phyloP scores from a whole-genome alignment of 2,888 invertebrate genomes.

The Volucella inanis region DNA sequence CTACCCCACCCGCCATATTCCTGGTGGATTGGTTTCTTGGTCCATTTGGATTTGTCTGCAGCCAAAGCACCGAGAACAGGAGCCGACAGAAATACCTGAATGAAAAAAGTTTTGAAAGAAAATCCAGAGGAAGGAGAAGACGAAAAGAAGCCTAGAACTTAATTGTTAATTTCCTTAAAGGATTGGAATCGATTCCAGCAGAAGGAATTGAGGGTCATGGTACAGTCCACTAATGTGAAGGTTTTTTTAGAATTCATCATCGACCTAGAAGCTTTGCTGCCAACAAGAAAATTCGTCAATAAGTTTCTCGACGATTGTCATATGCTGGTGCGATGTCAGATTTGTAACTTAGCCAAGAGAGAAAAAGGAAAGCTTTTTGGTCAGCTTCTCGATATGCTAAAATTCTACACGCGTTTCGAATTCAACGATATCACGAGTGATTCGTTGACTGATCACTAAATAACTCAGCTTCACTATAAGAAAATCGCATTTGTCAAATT shows the following conservation, averaged over 20 bases:
- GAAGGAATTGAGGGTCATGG: constrained; percentile 85
- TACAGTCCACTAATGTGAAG: constrained; percentile 92
- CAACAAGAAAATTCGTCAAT: constrained; percentile 98
- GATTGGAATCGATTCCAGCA: constrained; percentile 89
- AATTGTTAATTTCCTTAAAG: constrained; percentile 93
- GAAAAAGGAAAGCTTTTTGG: constrained; percentile 95
- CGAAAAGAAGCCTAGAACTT: constrained; percentile 86
- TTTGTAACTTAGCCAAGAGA: constrained; percentile 89
- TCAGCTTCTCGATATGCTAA: constrained; percentile 96
- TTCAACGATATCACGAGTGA: constrained; percentile 98
- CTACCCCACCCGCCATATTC: too few species aligned
- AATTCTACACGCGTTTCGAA: constrained; percentile 98
- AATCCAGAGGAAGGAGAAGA: constrained; percentile 90
- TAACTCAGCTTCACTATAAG: constrained; percentile 96
- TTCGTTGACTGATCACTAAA: constrained; percentile 95
- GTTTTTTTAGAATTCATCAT: constrained; percentile 97
- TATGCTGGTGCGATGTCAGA: constrained; percentile 93
- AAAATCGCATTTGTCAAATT: constrained; percentile 97
- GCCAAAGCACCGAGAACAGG: constrained; percentile 92
- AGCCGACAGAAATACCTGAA: constrained; percentile 93
- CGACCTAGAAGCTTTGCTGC: constrained; percentile 96
- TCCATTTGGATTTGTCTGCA: too few species aligned
- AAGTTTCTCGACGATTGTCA: constrained; percentile 97
- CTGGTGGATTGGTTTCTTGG: too few species aligned
- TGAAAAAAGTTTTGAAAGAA: constrained; percentile 96